phyloP scores from a whole-genome alignment of 2,797 vertebrate species.

The Lithobates sylvaticus region DNA sequence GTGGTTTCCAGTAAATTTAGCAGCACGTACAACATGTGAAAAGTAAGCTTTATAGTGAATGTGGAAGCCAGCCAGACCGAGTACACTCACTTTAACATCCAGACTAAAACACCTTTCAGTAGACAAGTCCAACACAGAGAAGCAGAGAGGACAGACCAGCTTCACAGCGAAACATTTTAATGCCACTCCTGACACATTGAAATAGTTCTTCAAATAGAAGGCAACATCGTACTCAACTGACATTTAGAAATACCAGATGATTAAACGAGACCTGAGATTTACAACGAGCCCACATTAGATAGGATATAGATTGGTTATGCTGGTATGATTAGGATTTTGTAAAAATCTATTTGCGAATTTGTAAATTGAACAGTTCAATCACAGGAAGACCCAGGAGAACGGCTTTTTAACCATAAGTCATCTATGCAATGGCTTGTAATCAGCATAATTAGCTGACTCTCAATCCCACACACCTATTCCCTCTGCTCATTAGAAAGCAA shows the following conservation, averaged over 20 bases:
- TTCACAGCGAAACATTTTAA: slow-evolving; percentile 15
- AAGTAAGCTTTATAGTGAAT: slow-evolving; percentile 23
- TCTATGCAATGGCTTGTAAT: too few relatives aligned
- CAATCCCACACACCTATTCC: too few relatives aligned
- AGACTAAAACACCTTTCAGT: slow-evolving; percentile 42
- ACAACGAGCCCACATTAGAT: too few relatives aligned
- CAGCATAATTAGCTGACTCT: too few relatives aligned
- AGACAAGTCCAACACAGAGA: not conserved
- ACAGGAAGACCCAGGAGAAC: too few relatives aligned
- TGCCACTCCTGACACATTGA: not conserved
- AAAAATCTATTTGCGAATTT: too few relatives aligned
- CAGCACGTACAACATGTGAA: not conserved
- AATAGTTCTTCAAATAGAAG: not conserved
- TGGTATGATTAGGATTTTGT: not conserved
- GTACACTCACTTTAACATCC: not conserved
- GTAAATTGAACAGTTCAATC: too few relatives aligned
- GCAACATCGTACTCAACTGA: not conserved
- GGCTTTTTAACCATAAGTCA: too few relatives aligned
- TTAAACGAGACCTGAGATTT: not conserved
- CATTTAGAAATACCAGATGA: not conserved
- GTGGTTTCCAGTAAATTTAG: slow-evolving; percentile 24
- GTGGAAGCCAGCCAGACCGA: slow-evolving; percentile 22
- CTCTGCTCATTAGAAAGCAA: too few relatives aligned
- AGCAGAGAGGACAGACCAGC: slow-evolving; percentile 17
- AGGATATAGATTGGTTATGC: not conserved